A percentile compares a stretch with the other conserved stretches of the same genome.
Evolutionary conservation across 2,797 vertebrate genomes (phyloP).

Genomic region (Hafferia zeledoni): DNA sequence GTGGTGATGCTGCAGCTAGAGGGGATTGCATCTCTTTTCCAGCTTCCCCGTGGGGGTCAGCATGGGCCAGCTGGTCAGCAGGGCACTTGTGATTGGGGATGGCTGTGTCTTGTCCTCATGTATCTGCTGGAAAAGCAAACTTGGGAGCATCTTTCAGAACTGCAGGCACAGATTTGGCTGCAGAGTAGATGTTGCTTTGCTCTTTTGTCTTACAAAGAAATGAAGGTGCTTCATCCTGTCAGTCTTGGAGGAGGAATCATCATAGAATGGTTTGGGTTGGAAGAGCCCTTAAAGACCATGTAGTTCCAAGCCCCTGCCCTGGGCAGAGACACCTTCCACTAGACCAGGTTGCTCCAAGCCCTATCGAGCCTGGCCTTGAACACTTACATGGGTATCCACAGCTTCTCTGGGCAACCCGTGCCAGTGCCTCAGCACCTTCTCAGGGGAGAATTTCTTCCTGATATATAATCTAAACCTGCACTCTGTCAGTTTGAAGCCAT

Average conservation of each 20-base stretch:
- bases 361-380: background rate
- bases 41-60: background rate
- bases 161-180: background rate
- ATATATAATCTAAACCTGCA: background rate
- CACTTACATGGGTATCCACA: background rate
- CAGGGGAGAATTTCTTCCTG: background rate
- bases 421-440: background rate
- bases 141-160: background rate
- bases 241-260: background rate
- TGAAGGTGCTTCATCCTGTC: background rate
- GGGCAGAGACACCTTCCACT: background rate
- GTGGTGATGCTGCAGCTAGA: background rate
- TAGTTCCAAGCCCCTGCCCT: background rate
- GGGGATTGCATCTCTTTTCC: background rate
- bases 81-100: background rate
- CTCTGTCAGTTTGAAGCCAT: background rate
- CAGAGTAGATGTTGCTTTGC: background rate
- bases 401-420: background rate
- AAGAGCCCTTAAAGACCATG: background rate
- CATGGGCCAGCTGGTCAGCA: fast-evolving
- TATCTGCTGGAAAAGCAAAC: background rate
- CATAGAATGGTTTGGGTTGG: background rate
- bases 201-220: background rate
- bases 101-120: background rate
- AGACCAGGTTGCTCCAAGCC: background rate